A percentile compares a stretch with the other conserved stretches of the same genome.
Conservation (phyloP, 2,888 invertebrate genomes). For the Epicampocera succincta region DNA sequence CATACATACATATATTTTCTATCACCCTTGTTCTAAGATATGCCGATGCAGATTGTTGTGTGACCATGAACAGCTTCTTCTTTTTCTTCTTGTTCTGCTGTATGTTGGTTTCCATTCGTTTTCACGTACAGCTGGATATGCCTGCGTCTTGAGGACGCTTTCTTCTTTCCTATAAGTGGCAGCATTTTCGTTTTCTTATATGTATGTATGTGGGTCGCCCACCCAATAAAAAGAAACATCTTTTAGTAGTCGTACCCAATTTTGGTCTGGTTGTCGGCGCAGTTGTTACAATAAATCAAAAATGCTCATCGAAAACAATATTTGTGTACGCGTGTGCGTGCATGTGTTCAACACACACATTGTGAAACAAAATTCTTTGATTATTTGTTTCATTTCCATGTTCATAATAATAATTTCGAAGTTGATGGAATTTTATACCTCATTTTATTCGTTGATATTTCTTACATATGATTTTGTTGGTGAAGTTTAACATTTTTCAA, state of each 20-base stretch:
- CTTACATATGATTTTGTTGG: neutral
- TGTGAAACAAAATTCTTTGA: slow-evolving; percentile 17
- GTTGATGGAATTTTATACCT: slow-evolving; percentile 44
- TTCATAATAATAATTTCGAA: slow-evolving; percentile 38
- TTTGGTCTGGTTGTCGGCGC: slow-evolving; percentile 64
- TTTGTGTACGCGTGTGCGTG: slow-evolving; percentile 39
- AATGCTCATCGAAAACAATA: slow-evolving; percentile 64
- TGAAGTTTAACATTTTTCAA: slow-evolving; percentile 53
- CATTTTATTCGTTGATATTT: slow-evolving; percentile 12
- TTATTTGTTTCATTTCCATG: slow-evolving; percentile 53
- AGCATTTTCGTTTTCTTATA: slow-evolving; percentile 5
- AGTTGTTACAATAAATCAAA: slow-evolving; percentile 71
- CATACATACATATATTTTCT: slow-evolving; percentile 5
- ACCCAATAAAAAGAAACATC: slow-evolving; percentile 65
- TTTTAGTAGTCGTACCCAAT: slow-evolving; percentile 61
- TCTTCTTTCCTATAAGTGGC: slow-evolving; percentile 2
- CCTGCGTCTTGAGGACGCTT: neutral
- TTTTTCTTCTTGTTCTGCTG: neutral
- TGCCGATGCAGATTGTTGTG: neutral
- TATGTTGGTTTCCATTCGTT: neutral
- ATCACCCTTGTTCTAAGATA: slow-evolving; percentile 19
- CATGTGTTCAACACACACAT: slow-evolving; percentile 33
- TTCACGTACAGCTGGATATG: neutral
- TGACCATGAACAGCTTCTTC: neutral
- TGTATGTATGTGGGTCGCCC: slow-evolving; percentile 54